These are phyloP conservation scores for Fringilla coelebs DNA, from an alignment of 2,797 vertebrate species.

Conservation along the genomic window DNA sequence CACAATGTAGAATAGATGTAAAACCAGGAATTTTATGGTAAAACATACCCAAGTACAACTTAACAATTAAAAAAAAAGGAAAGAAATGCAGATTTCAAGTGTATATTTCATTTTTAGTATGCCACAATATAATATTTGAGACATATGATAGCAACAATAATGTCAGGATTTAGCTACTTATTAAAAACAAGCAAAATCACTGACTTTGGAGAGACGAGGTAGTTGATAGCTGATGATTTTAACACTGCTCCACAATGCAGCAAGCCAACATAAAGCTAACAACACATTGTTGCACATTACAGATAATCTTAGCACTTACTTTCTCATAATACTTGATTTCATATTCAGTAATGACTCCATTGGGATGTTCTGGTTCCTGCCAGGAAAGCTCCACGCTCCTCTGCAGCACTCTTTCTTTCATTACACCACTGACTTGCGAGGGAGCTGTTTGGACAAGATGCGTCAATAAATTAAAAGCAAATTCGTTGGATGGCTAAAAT, in stretches of 20 bases:
- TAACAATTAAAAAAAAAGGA: background rate
- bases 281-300: background rate
- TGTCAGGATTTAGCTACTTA: background rate
- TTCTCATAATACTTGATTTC: constrained; percentile 99
- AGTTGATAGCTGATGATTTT: background rate
- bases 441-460: constrained; percentile 89
- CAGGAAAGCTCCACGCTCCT: constrained; percentile 95
- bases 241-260: background rate
- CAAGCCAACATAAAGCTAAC: background rate
- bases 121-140: background rate
- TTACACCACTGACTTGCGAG: constrained; percentile 96
- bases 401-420: constrained; percentile 94
- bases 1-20: background rate
- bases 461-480: constrained; percentile 78
- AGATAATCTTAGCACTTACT: constrained; percentile 79
- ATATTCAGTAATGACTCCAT: constrained; percentile 98
- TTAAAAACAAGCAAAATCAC: constrained; percentile 8
- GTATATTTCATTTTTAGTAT: background rate
- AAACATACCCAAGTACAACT: background rate
- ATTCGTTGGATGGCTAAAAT: constrained; percentile 71
- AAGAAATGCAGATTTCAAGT: background rate
- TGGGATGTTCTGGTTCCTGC: constrained; percentile 97
- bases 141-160: background rate
- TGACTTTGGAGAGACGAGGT: background rate
- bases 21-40: background rate